These are phyloP conservation scores for Campopleginae sp. DNA, from an alignment of 2,888 invertebrate species.

Conservation along the genomic window DNA sequence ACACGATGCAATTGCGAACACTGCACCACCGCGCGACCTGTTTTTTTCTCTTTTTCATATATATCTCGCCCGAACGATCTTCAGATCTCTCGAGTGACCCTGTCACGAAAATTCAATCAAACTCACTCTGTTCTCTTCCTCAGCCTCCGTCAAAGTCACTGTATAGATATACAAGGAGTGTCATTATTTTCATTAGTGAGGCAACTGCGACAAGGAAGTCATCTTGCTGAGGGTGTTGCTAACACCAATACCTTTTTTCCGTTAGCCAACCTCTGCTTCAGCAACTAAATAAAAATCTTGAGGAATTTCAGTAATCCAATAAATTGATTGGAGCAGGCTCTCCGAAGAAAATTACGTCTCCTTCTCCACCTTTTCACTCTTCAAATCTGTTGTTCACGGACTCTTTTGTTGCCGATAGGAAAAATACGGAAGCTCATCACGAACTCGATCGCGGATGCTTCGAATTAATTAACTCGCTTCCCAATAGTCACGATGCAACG, in stretches of 20 bases:
- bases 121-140: not conserved
- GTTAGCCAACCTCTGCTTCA: not conserved
- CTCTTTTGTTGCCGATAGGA: not conserved
- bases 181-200: conserved; percentile 56
- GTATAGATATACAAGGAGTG: not conserved
- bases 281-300: not conserved
- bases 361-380: not conserved
- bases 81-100: conserved; percentile 33
- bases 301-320: conserved; percentile 6
- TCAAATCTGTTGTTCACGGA: not conserved
- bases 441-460: not conserved
- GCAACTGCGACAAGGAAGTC: conserved; percentile 23
- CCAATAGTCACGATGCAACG: not conserved
- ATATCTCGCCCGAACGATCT: conserved; percentile 45
- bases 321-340: conserved; percentile 13
- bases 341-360: not conserved
- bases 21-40: conserved; percentile 2
- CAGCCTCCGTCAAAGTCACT: not conserved
- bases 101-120: conserved; percentile 62
- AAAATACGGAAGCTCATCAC: not conserved
- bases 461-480: not conserved
- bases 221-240: conserved; percentile 11
- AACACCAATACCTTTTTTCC: conserved; percentile 19
- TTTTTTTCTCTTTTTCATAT: conserved; percentile 12
- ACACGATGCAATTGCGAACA: conserved; percentile 40